Base-by-base conservation (phyloP, 2,888 invertebrate species). In the Nomada ruficornis region DNA sequence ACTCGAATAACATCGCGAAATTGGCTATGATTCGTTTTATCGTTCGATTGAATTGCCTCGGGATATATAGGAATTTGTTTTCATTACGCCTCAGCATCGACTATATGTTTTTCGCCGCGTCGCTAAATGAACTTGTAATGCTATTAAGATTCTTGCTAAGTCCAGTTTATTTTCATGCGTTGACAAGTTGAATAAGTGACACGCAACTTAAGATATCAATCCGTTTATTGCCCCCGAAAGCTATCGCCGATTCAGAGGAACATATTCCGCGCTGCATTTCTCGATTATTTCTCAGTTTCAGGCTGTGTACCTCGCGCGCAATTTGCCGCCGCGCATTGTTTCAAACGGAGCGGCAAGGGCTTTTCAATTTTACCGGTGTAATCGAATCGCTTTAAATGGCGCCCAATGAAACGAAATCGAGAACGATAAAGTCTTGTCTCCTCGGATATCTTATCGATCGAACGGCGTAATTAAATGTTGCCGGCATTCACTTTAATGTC, bases 341-440 rank as follows among this genome's bases (percentile, higher is more conserved):
- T 67, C 18, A 59, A 77, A 69, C 23, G 20, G 26, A 36, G 20
- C 50, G 72, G 10, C 15, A 26, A 76, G 55, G 59, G 55, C 67
- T 77, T 76, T 59, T 52, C 73, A 74, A 71, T 71, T 26, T 78
- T 63, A 20, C 4, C 63, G 18, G 42, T 59, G 44, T 72, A 80
- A 84, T 75, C 73, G 80, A 77, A 69, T 65, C 59, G 63, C 44
- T 74, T 68, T 26, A 36, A 73, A 63, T n/a, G 26, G 23, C 62
- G 47, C 55, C 54, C 64, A 54, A 26, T 59, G 36, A 63, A 26
- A 71, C 50, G 18, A 44, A 60, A 68, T 57, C 23, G 67, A 69
- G 75, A 69, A 42, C 73, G 65, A 83, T 77, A 77, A 82, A 83
- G 59, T 44, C 69, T 62, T 20, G 54, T 60, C 23, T 44, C 18